Evolutionary conservation across 1,140 invertebrate genomes (phyloP).

Genomic region (Drosophila willistoni): DNA sequence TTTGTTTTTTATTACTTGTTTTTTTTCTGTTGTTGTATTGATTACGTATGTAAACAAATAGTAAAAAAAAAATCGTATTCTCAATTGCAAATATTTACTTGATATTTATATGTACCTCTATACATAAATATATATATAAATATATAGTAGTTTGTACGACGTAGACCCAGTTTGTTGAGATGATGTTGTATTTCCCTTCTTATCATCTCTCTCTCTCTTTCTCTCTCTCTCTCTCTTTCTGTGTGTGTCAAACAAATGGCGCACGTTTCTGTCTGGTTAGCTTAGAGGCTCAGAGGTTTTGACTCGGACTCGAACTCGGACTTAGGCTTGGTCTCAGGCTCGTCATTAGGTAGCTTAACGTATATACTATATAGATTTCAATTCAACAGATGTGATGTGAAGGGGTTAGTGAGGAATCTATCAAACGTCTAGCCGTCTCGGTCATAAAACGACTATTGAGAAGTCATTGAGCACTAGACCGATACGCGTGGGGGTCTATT

Average conservation of each 20-base stretch:
- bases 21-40: slow-evolving; percentile 53
- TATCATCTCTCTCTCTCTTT: too few species aligned
- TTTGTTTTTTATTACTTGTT: not conserved
- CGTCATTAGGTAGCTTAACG: slow-evolving; percentile 34
- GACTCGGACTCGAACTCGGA: not conserved
- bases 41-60: slow-evolving; percentile 78
- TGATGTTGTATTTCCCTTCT: slow-evolving; percentile 4
- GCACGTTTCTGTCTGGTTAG: slow-evolving; percentile 44
- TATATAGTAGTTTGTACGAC: slow-evolving; percentile 5
- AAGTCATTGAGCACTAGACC: slow-evolving; percentile 54
- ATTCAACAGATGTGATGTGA: not conserved
- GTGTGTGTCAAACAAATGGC: not conserved
- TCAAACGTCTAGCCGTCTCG: slow-evolving; percentile 68
- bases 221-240: too few species aligned
- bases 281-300: not conserved
- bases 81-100: slow-evolving; percentile 73
- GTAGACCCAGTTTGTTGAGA: slow-evolving; percentile 32
- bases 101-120: slow-evolving; percentile 45
- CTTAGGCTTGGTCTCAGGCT: slow-evolving; percentile 7
- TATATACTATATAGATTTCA: not conserved
- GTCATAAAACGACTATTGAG: slow-evolving; percentile 41
- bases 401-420: slow-evolving; percentile 32
- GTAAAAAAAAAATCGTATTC: slow-evolving; percentile 76
- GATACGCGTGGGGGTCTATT: slow-evolving; percentile 53
- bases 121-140: slow-evolving; percentile 33